These are phyloP conservation scores for Berghia stephanieae DNA, from an alignment of 1,140 invertebrate genomes.

Conservation along the genomic window DNA sequence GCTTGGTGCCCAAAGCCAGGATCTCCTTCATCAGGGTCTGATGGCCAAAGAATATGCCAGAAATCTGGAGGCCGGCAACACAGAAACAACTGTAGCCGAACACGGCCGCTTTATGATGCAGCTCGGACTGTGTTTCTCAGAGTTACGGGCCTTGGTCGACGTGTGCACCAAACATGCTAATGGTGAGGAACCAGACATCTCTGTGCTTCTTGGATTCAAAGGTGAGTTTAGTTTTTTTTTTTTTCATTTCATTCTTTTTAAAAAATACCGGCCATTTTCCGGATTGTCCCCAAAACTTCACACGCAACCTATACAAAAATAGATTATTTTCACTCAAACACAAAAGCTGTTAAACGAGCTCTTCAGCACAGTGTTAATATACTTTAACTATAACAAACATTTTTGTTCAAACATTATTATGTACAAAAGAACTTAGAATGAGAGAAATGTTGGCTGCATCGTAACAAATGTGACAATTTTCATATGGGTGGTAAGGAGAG, in stretches of 20 bases:
- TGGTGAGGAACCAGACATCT: constrained; percentile 61
- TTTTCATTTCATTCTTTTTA: neutral
- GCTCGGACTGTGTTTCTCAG: constrained; percentile 56
- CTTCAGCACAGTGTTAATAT: no score
- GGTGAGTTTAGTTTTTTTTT: constrained; percentile 39
- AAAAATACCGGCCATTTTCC: neutral
- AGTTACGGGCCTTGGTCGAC: constrained; percentile 59
- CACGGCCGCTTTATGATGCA: constrained; percentile 54
- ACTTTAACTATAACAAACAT: no score
- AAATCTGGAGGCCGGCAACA: constrained; percentile 44
- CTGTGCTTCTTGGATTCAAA: constrained; percentile 54
- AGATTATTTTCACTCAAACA: no score
- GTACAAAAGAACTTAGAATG: no score
- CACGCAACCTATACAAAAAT: no score
- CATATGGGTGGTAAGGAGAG: no score
- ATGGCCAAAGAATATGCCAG: constrained; percentile 51
- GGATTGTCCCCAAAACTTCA: no score
- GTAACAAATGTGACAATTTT: no score
- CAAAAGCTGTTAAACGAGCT: no score
- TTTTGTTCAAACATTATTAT: no score
- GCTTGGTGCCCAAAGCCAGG: constrained; percentile 55
- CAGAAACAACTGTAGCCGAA: constrained; percentile 45
- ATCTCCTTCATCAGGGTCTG: constrained; percentile 56
- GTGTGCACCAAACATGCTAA: constrained; percentile 56
- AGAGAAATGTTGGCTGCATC: no score